phyloP scores from a whole-genome alignment of 2,113 vertebrate species.

The Oophaga pumilio region DNA sequence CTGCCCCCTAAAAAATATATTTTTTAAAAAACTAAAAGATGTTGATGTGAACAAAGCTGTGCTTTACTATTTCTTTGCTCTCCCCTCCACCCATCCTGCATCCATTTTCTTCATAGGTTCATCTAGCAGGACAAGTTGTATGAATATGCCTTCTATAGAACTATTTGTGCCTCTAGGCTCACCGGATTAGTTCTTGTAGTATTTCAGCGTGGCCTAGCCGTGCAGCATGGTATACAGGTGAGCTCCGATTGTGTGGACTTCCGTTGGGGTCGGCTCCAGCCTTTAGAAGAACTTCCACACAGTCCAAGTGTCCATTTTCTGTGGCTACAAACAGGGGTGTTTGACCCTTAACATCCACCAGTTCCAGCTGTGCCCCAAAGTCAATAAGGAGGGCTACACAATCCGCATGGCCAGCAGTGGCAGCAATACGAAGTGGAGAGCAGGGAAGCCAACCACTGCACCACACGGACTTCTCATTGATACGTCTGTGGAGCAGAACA shows the following conservation, averaged over 20 bases:
- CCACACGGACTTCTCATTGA: conserved; percentile 94
- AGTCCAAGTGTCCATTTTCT: conserved; percentile 90
- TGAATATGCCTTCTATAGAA: not conserved
- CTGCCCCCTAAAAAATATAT: not conserved
- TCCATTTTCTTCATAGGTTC: not conserved
- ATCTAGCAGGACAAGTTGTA: not conserved
- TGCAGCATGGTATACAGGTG: conserved; percentile 85
- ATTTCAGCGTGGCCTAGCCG: conserved; percentile 87
- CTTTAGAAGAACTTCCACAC: conserved; percentile 84
- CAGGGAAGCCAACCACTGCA: conserved; percentile 92
- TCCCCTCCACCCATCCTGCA: not conserved
- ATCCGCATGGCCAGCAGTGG: conserved; percentile 84
- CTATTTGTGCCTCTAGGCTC: not conserved
- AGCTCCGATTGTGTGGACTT: conserved; percentile 92
- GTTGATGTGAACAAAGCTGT: not conserved
- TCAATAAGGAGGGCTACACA: conserved; percentile 85
- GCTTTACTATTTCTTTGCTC: not conserved
- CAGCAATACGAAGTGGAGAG: conserved; percentile 86
- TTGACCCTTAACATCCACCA: conserved; percentile 94
- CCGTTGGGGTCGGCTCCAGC: conserved; percentile 90
- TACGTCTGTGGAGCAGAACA: conserved; percentile 72
- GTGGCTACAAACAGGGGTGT: conserved; percentile 90
- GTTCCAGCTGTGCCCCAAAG: conserved; percentile 87
- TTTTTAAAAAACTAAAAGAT: not conserved
- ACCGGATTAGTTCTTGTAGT: conserved; percentile 88